Conservation (phyloP, 2,888 invertebrate genomes). For the Tenodera sinensis region DNA sequence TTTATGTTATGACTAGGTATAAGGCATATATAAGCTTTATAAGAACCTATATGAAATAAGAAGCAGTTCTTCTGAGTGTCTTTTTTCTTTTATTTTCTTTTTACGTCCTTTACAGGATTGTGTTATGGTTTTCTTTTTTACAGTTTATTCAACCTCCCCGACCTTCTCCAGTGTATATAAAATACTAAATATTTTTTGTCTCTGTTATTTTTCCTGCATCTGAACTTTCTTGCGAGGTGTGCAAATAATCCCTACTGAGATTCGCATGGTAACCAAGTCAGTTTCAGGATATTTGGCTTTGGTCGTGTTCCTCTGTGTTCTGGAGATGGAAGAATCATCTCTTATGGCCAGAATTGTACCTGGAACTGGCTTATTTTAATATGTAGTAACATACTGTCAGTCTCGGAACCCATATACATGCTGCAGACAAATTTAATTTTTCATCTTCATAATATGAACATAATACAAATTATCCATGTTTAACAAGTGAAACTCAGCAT, state of each 20-base stretch:
- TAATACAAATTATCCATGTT: neutral
- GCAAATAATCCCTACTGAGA: slow-evolving; percentile 5
- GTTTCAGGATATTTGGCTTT: neutral
- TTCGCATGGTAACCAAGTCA: slow-evolving; percentile 2
- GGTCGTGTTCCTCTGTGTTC: neutral
- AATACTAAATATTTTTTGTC: neutral
- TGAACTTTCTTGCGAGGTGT: neutral
- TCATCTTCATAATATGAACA: neutral
- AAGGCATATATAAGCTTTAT: too few species aligned
- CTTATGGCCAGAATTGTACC: neutral
- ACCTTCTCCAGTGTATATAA: neutral
- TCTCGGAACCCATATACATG: neutral
- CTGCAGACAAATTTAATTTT: neutral
- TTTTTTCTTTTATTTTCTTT: neutral
- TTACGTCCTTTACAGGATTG: neutral
- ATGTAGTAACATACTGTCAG: neutral
- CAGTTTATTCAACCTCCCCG: neutral
- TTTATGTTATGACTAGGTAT: too few species aligned
- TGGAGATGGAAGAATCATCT: neutral
- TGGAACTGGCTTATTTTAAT: neutral
- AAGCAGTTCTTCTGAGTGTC: neutral
- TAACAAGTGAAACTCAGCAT: neutral
- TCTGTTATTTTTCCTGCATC: neutral
- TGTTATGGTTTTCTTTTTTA: neutral
- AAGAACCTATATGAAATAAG: neutral